Conservation (phyloP, 2,888 invertebrate species). For the Gastrophysa polygoni region DNA sequence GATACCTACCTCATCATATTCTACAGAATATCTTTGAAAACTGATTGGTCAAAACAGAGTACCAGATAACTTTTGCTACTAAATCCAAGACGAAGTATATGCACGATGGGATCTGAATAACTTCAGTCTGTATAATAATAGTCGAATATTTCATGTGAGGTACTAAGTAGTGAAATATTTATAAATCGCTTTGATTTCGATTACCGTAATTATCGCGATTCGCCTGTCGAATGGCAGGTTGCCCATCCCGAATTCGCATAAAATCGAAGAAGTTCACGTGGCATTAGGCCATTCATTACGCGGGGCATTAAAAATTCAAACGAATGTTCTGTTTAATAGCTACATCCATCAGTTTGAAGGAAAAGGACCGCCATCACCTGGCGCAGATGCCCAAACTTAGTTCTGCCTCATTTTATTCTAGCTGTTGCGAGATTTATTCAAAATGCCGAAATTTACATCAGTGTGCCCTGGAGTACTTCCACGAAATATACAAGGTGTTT, state of each 20-base stretch:
- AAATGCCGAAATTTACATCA: not conserved
- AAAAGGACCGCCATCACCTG: slow-evolving; percentile 30
- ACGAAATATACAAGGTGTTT: not conserved
- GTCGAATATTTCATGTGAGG: too few relatives aligned
- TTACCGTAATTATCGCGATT: not conserved
- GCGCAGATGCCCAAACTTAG: slow-evolving; percentile 31
- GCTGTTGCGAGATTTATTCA: not conserved
- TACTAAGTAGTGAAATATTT: too few relatives aligned
- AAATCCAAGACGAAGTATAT: too few relatives aligned
- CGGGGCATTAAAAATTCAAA: slow-evolving; percentile 14
- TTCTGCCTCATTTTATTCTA: slow-evolving; percentile 2
- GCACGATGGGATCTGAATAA: too few relatives aligned
- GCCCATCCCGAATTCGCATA: not conserved
- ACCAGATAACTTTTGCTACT: too few relatives aligned
- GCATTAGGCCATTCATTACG: not conserved
- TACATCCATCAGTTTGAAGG: slow-evolving; percentile 28
- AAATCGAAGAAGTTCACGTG: not conserved
- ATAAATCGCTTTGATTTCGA: not conserved
- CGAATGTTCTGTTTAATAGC: slow-evolving; percentile 19
- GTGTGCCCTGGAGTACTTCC: not conserved
- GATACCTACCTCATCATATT: too few relatives aligned
- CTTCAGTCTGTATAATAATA: too few relatives aligned
- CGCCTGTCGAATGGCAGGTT: not conserved
- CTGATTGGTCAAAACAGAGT: too few relatives aligned
- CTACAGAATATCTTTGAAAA: too few relatives aligned